A percentile compares a stretch with the other conserved stretches of the same genome.
Evolutionary conservation across 2,797 vertebrate species (phyloP).

Genomic region (Phaenicophaeus curvirostris): DNA sequence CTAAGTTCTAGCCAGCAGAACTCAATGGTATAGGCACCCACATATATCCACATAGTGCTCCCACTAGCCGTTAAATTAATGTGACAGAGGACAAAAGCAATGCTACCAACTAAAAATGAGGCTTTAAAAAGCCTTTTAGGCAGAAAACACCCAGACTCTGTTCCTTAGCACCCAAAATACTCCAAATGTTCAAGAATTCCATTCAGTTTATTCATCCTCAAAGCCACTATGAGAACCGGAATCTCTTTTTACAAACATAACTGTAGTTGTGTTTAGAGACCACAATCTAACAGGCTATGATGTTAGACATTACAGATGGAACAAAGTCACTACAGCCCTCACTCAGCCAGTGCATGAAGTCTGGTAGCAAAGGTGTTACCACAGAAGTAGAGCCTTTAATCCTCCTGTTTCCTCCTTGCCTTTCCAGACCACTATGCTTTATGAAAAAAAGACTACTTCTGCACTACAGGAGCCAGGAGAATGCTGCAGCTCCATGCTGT

Average conservation of each 20-base stretch:
- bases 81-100: neutral
- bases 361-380: neutral
- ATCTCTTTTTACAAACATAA: neutral
- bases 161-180: neutral
- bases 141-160: neutral
- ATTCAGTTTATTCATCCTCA: neutral
- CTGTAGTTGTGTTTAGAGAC: neutral
- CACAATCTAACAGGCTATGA: neutral
- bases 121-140: neutral
- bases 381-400: neutral
- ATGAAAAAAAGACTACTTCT: neutral
- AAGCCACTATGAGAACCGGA: neutral
- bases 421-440: neutral
- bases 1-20: neutral
- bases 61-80: neutral
- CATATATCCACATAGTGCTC: accelerated
- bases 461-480: neutral
- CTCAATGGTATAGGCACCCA: neutral
- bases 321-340: neutral
- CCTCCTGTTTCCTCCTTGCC: neutral
- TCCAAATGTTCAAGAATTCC: neutral
- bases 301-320: neutral
- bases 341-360: neutral
- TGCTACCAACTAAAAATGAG: neutral
- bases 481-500: neutral